These are phyloP conservation scores for Anoplius nigerrimus DNA, from an alignment of 2,888 invertebrate genomes.

Conservation along the genomic window DNA sequence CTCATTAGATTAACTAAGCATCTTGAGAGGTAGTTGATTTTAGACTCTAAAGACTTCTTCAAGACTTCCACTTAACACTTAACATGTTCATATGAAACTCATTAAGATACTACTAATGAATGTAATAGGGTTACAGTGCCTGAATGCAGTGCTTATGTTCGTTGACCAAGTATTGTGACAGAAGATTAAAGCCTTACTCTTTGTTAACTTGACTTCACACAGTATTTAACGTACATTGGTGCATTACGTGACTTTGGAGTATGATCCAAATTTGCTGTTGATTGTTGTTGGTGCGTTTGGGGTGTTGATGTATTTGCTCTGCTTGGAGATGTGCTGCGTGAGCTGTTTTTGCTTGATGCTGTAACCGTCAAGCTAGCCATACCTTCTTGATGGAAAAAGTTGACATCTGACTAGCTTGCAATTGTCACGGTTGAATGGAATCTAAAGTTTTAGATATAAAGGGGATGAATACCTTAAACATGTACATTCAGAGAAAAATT, in stretches of 20 bases:
- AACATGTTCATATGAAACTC: too few relatives aligned
- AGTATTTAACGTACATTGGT: constrained; percentile 62
- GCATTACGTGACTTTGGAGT: constrained; percentile 70
- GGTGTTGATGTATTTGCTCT: constrained; percentile 61
- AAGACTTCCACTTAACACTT: too few relatives aligned
- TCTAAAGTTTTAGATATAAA: constrained; percentile 28
- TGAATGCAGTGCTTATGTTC: too few relatives aligned
- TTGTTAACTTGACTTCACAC: not conserved
- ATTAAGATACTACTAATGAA: too few relatives aligned
- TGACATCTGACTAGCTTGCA: constrained; percentile 43
- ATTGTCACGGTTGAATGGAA: constrained; percentile 40
- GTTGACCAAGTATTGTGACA: too few relatives aligned
- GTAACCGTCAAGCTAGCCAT: constrained; percentile 73
- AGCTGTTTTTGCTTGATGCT: constrained; percentile 71
- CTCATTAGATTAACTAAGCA: too few relatives aligned
- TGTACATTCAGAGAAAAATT: too few relatives aligned
- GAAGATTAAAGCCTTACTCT: too few relatives aligned
- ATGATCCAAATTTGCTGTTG: constrained; percentile 61
- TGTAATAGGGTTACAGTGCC: too few relatives aligned
- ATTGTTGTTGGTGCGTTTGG: constrained; percentile 57
- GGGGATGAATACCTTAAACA: not conserved
- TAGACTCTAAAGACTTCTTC: too few relatives aligned
- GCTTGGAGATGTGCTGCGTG: constrained; percentile 71
- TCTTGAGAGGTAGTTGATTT: too few relatives aligned
- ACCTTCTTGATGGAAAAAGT: constrained; percentile 55